Conservation (phyloP, 2,797 vertebrate species). For the Poecile montanus region DNA sequence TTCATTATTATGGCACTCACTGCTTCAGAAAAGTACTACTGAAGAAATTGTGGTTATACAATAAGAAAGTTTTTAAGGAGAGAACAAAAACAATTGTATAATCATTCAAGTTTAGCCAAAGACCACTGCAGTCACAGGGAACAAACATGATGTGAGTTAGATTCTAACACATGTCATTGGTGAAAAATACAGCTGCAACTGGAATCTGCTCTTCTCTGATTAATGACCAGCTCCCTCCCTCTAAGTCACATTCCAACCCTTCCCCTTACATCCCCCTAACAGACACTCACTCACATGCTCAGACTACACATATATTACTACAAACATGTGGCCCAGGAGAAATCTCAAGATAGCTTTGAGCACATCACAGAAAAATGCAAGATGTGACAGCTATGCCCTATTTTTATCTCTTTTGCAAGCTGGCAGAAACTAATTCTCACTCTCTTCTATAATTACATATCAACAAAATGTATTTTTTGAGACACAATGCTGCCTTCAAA, state of each 20-base stretch:
- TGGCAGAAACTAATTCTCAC: constrained; percentile 54
- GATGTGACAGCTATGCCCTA: constrained; percentile 53
- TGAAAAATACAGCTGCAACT: constrained; percentile 56
- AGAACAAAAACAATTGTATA: background rate
- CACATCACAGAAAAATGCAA: constrained; percentile 60
- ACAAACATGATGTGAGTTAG: background rate
- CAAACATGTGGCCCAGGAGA: constrained; percentile 21
- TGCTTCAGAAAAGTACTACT: background rate
- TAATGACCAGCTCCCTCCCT: constrained; percentile 44
- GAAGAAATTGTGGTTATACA: background rate
- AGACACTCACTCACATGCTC: constrained; percentile 56
- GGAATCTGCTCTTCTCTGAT: constrained; percentile 45
- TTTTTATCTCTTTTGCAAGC: constrained; percentile 60
- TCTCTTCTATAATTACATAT: constrained; percentile 24
- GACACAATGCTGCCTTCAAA: background rate
- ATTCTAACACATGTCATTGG: constrained; percentile 2
- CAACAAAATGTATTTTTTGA: constrained; percentile 25
- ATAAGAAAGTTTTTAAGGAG: background rate
- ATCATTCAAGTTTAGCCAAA: background rate
- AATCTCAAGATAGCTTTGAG: constrained; percentile 47
- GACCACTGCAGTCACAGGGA: background rate
- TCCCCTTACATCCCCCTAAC: constrained; percentile 36
- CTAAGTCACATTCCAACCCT: constrained; percentile 53
- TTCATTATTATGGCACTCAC: background rate
- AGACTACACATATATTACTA: constrained; percentile 48